phyloP scores from a whole-genome alignment of 2,113 vertebrate species.

The Zosterops lateralis region DNA sequence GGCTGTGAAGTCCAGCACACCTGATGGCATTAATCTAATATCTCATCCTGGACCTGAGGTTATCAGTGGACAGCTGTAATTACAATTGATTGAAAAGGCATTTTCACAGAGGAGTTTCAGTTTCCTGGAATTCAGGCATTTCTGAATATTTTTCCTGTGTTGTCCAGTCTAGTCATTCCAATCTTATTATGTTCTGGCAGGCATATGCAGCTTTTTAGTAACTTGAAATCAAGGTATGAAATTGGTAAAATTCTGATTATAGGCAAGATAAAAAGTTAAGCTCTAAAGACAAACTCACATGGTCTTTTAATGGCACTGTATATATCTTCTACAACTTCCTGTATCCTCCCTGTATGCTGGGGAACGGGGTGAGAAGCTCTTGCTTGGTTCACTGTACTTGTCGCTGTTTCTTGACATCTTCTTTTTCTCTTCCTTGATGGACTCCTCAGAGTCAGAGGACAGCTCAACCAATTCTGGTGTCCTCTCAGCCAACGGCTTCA shows the following conservation, averaged over 20 bases:
- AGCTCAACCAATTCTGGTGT: constrained; percentile 93
- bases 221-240: not conserved
- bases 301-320: not conserved
- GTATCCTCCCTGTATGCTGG: not conserved
- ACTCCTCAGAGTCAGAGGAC: constrained; percentile 87
- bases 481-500: constrained; percentile 87
- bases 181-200: not conserved
- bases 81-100: not conserved
- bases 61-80: not conserved
- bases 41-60: not conserved
- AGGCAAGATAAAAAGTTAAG: not conserved
- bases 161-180: not conserved
- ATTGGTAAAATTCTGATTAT: not conserved
- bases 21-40: not conserved
- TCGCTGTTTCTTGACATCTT: constrained; percentile 65
- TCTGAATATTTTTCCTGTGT: not conserved
- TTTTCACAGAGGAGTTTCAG: not conserved
- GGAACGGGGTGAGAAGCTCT: constrained; percentile 68
- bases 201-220: not conserved
- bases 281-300: not conserved
- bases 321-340: not conserved
- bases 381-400: constrained; percentile 76
- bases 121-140: not conserved
- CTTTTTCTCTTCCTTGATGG: constrained; percentile 68
- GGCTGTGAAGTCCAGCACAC: not conserved